Evolutionary conservation across 2,113 vertebrate species (phyloP).

Genomic region (Elaphurus davidianus): DNA sequence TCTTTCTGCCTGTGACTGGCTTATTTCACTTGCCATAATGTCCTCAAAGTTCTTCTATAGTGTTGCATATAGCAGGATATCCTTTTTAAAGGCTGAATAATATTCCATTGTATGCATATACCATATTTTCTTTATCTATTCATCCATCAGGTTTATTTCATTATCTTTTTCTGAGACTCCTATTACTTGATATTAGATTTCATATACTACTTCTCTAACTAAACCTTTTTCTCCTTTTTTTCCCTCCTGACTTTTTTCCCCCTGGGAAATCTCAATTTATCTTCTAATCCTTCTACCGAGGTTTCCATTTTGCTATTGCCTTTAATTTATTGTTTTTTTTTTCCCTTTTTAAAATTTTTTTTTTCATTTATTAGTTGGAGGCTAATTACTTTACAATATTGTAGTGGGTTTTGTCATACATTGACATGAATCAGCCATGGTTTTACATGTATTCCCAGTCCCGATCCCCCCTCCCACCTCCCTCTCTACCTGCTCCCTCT

Average conservation of each 20-base stretch:
- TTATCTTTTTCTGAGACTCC: neutral
- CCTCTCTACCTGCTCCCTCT: too few species aligned
- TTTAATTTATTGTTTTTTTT: neutral
- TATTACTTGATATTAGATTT: neutral
- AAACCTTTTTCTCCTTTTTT: neutral
- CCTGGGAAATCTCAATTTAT: neutral
- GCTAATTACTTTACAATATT: too few species aligned
- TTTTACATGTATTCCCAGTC: too few species aligned
- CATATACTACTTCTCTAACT: neutral
- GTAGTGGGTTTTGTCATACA: too few species aligned
- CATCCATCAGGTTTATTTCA: neutral
- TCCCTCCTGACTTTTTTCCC: neutral
- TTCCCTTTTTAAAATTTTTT: too few species aligned
- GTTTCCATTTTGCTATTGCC: neutral
- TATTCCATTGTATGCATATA: neutral
- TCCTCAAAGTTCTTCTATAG: neutral
- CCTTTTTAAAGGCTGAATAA: neutral
- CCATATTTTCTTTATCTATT: neutral
- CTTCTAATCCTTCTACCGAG: neutral
- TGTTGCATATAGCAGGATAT: neutral
- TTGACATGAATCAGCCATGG: too few species aligned
- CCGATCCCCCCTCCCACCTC: too few species aligned
- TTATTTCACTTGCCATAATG: neutral
- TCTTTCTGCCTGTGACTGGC: neutral
- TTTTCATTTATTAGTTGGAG: too few species aligned